Evolutionary conservation across 2,888 invertebrate species (phyloP).

Genomic region (Meliscaeva auricollis): DNA sequence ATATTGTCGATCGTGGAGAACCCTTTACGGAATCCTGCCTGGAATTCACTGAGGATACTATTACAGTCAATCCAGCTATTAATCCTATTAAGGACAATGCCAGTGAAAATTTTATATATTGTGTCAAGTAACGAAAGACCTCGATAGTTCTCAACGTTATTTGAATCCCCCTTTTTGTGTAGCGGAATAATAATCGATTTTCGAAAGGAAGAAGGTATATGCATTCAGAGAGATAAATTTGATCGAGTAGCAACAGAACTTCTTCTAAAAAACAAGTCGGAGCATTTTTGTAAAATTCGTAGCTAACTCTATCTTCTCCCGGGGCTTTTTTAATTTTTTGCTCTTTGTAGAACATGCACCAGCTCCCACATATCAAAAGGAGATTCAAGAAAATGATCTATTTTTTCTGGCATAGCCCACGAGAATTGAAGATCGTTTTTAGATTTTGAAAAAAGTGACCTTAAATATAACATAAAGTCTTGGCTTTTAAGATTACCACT

Average conservation of each 20-base stretch:
- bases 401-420: slow-evolving; percentile 13
- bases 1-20: slow-evolving; percentile 38
- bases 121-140: slow-evolving; percentile 28
- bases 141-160: slow-evolving; percentile 11
- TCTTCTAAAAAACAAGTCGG: slow-evolving; percentile 1
- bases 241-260: slow-evolving; percentile 6
- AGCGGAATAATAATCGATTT: slow-evolving; percentile 15
- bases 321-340: slow-evolving; percentile 3
- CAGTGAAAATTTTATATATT: slow-evolving; percentile 40
- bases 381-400: slow-evolving; percentile 1
- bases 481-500: background rate
- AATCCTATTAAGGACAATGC: slow-evolving; percentile 11
- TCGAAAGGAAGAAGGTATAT: background rate
- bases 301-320: slow-evolving; percentile 5
- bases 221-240: background rate
- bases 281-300: slow-evolving; percentile 15
- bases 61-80: slow-evolving; percentile 13
- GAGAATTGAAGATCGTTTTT: background rate
- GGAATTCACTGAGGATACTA: slow-evolving; percentile 7
- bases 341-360: slow-evolving; percentile 1
- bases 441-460: slow-evolving; percentile 10
- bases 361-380: slow-evolving; percentile 11
- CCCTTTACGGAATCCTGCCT: slow-evolving; percentile 40
- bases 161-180: slow-evolving; percentile 4
- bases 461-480: slow-evolving; percentile 17